phyloP scores from a whole-genome alignment of 1,140 invertebrate genomes.

The Hyposmocoma kahamanoa region DNA sequence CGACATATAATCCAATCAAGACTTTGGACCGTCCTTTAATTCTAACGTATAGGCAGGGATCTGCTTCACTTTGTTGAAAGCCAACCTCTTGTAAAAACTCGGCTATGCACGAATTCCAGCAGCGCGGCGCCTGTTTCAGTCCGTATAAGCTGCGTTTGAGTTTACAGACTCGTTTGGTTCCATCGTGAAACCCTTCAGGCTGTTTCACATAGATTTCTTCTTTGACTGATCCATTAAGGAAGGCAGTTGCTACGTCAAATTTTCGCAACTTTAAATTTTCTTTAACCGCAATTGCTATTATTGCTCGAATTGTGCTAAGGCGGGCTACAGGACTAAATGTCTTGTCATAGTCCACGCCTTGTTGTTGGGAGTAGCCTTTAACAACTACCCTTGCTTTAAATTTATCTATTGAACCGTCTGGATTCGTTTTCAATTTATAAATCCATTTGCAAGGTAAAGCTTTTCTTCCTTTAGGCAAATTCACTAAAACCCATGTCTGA shows the following conservation, averaged over 20 bases:
- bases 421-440: conserved; percentile 39
- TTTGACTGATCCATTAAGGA: conserved; percentile 4
- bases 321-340: conserved; percentile 37
- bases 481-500: conserved; percentile 23
- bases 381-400: conserved; percentile 60
- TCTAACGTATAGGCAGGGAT: conserved; percentile 40
- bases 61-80: conserved; percentile 36
- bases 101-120: conserved; percentile 11
- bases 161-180: conserved; percentile 27
- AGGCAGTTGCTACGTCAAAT: conserved; percentile 5
- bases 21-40: conserved; percentile 19
- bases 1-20: conserved; percentile 43
- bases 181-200: conserved; percentile 7
- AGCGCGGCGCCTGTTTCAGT: conserved; percentile 31
- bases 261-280: conserved; percentile 5
- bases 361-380: conserved; percentile 32
- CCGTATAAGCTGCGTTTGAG: conserved; percentile 43
- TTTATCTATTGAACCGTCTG: conserved; percentile 21
- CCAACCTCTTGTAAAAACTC: conserved; percentile 28
- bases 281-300: conserved; percentile 6
- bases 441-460: conserved; percentile 48
- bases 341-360: conserved; percentile 41
- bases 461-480: conserved; percentile 27
- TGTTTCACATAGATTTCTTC: conserved; percentile 9
- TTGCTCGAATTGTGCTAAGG: conserved; percentile 6